Evolutionary conservation across 2,888 invertebrate species (phyloP), one percentile per base, ranked within the genome.

Genomic region (Drosophila recens): DNA sequence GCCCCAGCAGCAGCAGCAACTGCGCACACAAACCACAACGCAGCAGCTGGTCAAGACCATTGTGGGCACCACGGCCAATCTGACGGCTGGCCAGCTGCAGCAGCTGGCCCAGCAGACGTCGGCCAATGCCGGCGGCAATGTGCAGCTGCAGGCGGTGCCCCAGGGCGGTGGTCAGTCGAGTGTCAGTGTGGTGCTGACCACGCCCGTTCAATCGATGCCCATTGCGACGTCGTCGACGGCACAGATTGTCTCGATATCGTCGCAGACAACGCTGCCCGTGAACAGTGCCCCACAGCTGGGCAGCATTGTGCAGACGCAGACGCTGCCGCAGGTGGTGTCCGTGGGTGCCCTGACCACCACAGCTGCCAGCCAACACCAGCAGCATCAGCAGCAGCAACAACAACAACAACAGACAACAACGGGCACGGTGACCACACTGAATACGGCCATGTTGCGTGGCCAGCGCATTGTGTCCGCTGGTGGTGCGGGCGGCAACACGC

Each of bases 61-160:
- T 66, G 92, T 93, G 8, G 89, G 92, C 20, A 83, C 87, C 6
- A 84, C 84, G 0, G 71, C 84, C 20, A 87, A 87, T 27, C 70
- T 92, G 3, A 90, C 90, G 2, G 93, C 94, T 3, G 93, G 94
- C 0, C 94, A 94, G 40, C 92, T 94, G 67, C 93, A 94, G 5
- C 93, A 94, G 40, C 93, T 94, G 62, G 84, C 91, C 0, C 92
- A 91, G 51, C 91, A 91, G 56, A 58, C 79, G 5, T 75, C 88
- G 4, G 74, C 58, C 20, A 75, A 78, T 53, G 77, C 73, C 11
- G 72, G 77, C 1, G 69, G 73, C 43, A 78, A 46, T 15, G 75
- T 90, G 30, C 91, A 90, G 65, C 63, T 91, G 57, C 92, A 92
- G 65, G 17, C 79, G 0, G 67, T 66, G 10, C 90, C 88, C 40